Evolutionary conservation across 2,113 vertebrate genomes (phyloP), one percentile per base, ranked within the genome.

Genomic region (Origma solitaria): DNA sequence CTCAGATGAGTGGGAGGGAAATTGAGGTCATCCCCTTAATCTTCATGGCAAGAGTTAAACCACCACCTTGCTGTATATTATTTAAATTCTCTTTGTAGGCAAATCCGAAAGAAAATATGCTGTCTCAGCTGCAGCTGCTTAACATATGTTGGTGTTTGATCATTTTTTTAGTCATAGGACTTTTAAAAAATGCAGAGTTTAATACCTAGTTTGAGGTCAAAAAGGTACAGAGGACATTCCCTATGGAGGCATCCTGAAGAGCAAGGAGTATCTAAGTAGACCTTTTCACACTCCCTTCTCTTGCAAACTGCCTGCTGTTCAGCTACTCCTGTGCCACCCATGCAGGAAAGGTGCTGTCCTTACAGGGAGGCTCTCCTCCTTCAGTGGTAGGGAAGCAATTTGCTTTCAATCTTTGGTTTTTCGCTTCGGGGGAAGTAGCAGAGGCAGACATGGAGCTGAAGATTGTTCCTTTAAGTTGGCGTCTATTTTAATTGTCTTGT

Each of bases 231-330:
- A 73, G 7, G 21, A 42, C 33, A 21, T 54, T 89, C 24, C 13
- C 13, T 45, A 8, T 21, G 21, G 50, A 54, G 7, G 7, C 9
- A 2, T 42, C 20, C 25, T 62, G 54, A 51, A 37, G 16, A 65
- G 8, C 30, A 14, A 80, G 20, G 11, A 78, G 38, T 47, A 69
- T 7, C 35, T 80, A 53, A 70, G 12, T 1, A 40, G 57, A 49
- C 4, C 1, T 88, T 80, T 87, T 37, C 15, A 33, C 0, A 1
- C 3, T 13, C 2, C 19, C 2, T 66, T 57, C 24, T 78, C 40
- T 37, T 76, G 12, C 17, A 8, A 49, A 31, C 25, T 51, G 69
- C 28, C 33, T 49, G 35, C 35, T 60, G 8, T 38, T 50, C 28
- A 44, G 5, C 9, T 23, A 0, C 8, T 58, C 3, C 53, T 47